These are phyloP conservation scores for Sebastes minor DNA, from an alignment of 2,797 vertebrate genomes.

Conservation along the genomic window DNA sequence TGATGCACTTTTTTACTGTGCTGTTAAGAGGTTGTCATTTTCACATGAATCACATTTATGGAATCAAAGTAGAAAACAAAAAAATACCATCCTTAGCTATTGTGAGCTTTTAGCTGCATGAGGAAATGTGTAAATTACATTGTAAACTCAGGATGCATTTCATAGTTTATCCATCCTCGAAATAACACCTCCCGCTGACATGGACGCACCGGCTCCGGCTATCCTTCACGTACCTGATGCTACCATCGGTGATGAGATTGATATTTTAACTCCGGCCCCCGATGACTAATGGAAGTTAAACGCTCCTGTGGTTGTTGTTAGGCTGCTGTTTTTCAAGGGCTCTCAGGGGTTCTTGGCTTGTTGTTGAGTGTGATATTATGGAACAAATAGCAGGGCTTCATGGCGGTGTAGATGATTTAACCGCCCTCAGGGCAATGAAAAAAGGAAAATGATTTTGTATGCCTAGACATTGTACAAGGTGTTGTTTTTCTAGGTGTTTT, in stretches of 20 bases:
- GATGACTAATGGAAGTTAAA: constrained; percentile 72
- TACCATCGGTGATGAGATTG: constrained; percentile 47
- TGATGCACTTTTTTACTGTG: not conserved
- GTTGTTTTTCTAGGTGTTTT: constrained; percentile 56
- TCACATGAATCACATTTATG: not conserved
- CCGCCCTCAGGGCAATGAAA: constrained; percentile 68
- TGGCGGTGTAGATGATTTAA: constrained; percentile 76
- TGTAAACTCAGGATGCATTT: constrained; percentile 21
- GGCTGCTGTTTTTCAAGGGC: constrained; percentile 73
- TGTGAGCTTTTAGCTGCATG: not conserved
- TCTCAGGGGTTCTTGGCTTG: constrained; percentile 74
- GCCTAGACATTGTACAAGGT: constrained; percentile 45
- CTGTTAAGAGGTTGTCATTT: not conserved
- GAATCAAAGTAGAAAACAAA: not conserved
- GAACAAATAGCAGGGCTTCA: constrained; percentile 77
- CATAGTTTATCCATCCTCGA: constrained; percentile 14
- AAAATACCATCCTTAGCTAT: not conserved
- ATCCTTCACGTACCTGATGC: constrained; percentile 45
- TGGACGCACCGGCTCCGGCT: not conserved
- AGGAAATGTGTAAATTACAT: not conserved
- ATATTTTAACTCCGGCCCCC: constrained; percentile 61
- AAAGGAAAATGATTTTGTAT: constrained; percentile 63
- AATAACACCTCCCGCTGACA: constrained; percentile 45
- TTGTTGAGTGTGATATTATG: constrained; percentile 79
- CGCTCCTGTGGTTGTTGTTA: constrained; percentile 75